Conservation (phyloP, 2,113 vertebrate species). For the Calidris pugnax region DNA sequence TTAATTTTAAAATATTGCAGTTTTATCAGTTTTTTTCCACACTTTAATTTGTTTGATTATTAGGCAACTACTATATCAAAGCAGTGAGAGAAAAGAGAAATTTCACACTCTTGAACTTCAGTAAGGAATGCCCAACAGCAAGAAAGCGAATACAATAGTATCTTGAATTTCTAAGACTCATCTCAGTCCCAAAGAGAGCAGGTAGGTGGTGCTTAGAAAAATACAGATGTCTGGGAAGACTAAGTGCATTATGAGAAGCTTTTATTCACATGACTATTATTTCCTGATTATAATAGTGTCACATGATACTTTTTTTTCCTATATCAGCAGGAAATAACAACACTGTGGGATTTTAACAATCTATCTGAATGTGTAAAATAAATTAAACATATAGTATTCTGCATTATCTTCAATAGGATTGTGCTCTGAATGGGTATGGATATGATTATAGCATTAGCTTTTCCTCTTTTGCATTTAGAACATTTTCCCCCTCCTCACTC, state of each 20-base stretch:
- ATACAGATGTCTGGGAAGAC: neutral
- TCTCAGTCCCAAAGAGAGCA: slow-evolving; percentile 56
- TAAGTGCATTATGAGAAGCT: neutral
- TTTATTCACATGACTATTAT: slow-evolving; percentile 21
- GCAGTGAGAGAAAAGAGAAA: slow-evolving; percentile 75
- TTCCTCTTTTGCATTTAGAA: slow-evolving; percentile 50
- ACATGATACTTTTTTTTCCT: neutral
- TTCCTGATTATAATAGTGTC: slow-evolving; percentile 46
- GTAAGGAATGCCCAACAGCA: slow-evolving; percentile 73
- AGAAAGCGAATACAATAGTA: slow-evolving; percentile 68
- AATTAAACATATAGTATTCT: slow-evolving; percentile 51
- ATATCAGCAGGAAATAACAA: slow-evolving; percentile 17
- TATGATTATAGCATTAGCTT: slow-evolving; percentile 42
- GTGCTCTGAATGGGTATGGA: neutral
- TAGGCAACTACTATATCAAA: slow-evolving; percentile 73
- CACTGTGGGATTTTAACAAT: slow-evolving; percentile 22
- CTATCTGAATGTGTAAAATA: slow-evolving; percentile 37
- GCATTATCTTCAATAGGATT: slow-evolving; percentile 20
- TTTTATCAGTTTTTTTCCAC: slow-evolving; percentile 66
- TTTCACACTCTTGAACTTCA: slow-evolving; percentile 74
- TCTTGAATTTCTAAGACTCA: slow-evolving; percentile 66
- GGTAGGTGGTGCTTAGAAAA: slow-evolving; percentile 12
- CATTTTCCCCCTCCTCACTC: neutral
- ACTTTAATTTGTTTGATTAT: slow-evolving; percentile 74
- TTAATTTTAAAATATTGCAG: slow-evolving; percentile 59